Evolutionary conservation across 2,888 invertebrate species (phyloP), one percentile per base, ranked within the genome.

Genomic region (Hydraecia micacea): DNA sequence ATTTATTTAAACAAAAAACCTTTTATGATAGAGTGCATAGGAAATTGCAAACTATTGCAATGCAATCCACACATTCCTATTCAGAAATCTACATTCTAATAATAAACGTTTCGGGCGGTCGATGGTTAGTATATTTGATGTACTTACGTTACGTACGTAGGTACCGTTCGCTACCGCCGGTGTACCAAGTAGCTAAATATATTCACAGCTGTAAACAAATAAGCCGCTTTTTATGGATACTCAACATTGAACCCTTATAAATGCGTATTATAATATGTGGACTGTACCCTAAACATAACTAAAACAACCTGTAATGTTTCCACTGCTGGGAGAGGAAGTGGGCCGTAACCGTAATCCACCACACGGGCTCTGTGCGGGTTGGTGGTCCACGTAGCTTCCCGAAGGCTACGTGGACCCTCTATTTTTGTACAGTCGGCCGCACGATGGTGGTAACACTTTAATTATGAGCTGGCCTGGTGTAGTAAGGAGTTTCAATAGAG

Each of bases 131-230:
- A 66, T 70, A 75, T 72, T 72, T 62, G 49, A 77, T 84, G 69
- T 70, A 77, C 67, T n/a, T 74, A 80, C 58, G 25, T 55, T 79
- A 66, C 65, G n/a, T 65, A 80, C 72, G 58, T 84, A 73, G 70
- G 75, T 75, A 75, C 72, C 66, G 70, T 62, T 77, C 46, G 58
- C 77, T 58, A 66, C 75, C 67, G 73, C 65, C 67, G 46, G 39
- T 77, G 67, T 82, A 68, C 36, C 63, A 80, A 68, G 74, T 58
- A 72, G 80, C 84, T 83, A 83, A 75, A 80, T 78, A 84, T 75
- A 77, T 67, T 74, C 63, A 69, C 75, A 69, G 63, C 55, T 73
- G 63, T 84, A 77, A 79, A 77, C 67, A 80, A 82, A 71, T 65
- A 74, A 77, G 62, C 81, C 36, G 46, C 55, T 65, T 71, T 77